phyloP scores from a whole-genome alignment of 2,888 invertebrate species.

The Pedicia rivosa region DNA sequence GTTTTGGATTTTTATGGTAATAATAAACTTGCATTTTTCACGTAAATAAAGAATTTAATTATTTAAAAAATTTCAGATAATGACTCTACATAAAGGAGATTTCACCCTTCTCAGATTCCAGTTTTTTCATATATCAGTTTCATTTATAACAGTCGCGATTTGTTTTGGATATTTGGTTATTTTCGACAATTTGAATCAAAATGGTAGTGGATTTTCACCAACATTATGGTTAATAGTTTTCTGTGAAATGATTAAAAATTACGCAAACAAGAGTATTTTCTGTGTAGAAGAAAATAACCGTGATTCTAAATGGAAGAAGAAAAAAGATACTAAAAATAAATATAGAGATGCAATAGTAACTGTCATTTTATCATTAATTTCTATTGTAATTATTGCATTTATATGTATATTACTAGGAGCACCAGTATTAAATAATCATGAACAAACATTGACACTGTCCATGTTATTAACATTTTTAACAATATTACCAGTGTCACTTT shows the following conservation, averaged over 20 bases:
- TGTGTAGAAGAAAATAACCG: neutral
- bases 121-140: no score
- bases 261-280: neutral
- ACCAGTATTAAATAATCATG: conserved; percentile 27
- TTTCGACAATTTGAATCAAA: neutral
- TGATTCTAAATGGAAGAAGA: no score
- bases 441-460: conserved; percentile 27
- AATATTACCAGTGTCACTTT: conserved; percentile 26
- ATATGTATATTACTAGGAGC: conserved; percentile 30
- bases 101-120: no score
- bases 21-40: no score
- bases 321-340: conserved; percentile 1
- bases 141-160: no score
- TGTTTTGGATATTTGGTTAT: no score
- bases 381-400: conserved; percentile 13
- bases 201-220: neutral
- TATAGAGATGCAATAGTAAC: neutral
- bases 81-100: no score
- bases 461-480: conserved; percentile 26
- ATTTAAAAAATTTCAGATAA: no score
- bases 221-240: neutral
- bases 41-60: no score
- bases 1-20: no score
- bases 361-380: neutral
- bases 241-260: neutral